A percentile compares a stretch with the other conserved stretches of the same genome.
Evolutionary conservation across 1,140 invertebrate genomes (phyloP).

Genomic region (Oedothorax gibbosus): DNA sequence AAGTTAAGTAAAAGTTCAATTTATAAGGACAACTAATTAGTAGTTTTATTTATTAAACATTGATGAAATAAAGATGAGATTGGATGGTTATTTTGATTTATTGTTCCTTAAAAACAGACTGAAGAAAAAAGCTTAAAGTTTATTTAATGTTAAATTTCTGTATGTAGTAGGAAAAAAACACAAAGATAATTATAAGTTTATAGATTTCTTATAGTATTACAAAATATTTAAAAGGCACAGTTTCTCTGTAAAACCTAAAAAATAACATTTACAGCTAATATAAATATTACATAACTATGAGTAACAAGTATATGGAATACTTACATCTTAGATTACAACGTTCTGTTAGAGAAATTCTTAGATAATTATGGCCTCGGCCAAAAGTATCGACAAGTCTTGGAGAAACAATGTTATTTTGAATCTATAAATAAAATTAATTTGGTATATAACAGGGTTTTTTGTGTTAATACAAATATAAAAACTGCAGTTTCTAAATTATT

Average conservation of each 20-base stretch:
- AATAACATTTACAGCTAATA: slow-evolving; percentile 7
- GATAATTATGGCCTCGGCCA: slow-evolving; percentile 89
- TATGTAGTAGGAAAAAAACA: neutral
- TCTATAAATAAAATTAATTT: slow-evolving; percentile 1
- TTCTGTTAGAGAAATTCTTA: slow-evolving; percentile 96
- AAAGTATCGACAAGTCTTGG: slow-evolving; percentile 80
- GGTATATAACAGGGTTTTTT: no score
- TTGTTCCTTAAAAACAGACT: no score
- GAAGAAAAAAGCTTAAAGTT: neutral
- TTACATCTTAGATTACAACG: slow-evolving; percentile 96
- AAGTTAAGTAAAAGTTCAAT: neutral
- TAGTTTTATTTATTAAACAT: no score
- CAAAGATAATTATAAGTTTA: no score
- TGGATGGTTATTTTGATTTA: no score
- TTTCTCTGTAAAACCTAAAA: neutral
- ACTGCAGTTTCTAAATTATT: no score
- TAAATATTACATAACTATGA: slow-evolving; percentile 60
- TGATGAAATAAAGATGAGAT: no score
- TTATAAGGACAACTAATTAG: neutral
- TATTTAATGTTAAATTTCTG: neutral
- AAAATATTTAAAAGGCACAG: neutral
- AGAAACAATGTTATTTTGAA: slow-evolving; percentile 17
- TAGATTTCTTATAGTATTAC: neutral
- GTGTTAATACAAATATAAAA: no score
- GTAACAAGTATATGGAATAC: slow-evolving; percentile 62